A percentile compares a stretch with the other conserved stretches of the same genome.
Evolutionary conservation across 2,113 vertebrate species (phyloP).

Genomic region (Tapirus terrestris): DNA sequence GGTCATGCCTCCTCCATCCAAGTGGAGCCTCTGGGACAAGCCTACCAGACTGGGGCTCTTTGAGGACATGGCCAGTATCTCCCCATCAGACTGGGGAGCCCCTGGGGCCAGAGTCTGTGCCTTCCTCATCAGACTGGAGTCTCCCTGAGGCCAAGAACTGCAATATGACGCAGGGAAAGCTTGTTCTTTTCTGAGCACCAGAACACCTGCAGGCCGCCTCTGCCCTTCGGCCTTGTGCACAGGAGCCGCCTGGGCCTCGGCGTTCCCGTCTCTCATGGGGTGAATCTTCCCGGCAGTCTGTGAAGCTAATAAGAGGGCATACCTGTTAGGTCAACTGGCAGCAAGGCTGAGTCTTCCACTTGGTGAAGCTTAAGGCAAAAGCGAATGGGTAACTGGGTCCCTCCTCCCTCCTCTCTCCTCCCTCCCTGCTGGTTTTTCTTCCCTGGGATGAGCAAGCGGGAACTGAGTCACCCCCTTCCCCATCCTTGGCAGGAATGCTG

Average conservation of each 20-base stretch:
- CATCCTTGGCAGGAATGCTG: conserved; percentile 69
- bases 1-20: background rate
- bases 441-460: conserved; percentile 73
- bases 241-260: background rate
- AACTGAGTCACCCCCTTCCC: conserved; percentile 77
- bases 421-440: background rate
- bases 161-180: too few species aligned
- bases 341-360: background rate
- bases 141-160: background rate
- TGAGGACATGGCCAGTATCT: background rate
- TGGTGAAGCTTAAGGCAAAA: background rate
- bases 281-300: background rate
- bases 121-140: background rate
- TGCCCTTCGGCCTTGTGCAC: background rate
- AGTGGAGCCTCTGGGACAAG: background rate
- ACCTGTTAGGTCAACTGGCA: background rate
- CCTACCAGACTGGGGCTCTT: background rate
- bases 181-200: background rate
- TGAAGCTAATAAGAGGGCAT: background rate
- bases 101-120: background rate
- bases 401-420: background rate
- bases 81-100: background rate
- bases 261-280: background rate
- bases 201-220: background rate
- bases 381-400: background rate